These are phyloP conservation scores for Arvicanthis niloticus DNA, from an alignment of 2,113 vertebrate species.

Conservation along the genomic window DNA sequence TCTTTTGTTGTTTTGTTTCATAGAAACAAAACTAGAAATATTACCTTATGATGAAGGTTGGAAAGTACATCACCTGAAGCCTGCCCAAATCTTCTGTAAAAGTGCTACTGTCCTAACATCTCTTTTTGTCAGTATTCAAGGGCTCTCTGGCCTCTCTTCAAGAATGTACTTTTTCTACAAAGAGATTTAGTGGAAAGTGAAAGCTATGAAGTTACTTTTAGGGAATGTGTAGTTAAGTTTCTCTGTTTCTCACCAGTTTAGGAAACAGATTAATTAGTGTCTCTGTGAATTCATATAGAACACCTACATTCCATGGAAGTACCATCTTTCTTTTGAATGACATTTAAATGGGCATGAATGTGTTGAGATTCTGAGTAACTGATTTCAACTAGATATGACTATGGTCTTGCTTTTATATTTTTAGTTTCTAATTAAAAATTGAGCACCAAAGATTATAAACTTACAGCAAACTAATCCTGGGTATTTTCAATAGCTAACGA, in stretches of 20 bases:
- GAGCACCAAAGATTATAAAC: not conserved
- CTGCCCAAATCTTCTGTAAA: conserved; percentile 14
- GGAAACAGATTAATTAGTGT: not conserved
- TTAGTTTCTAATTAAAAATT: not conserved
- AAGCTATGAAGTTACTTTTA: not conserved
- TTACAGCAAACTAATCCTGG: not conserved
- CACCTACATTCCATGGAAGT: not conserved
- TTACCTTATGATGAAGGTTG: not conserved
- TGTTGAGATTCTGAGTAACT: not conserved
- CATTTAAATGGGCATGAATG: not conserved
- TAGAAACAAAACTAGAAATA: conserved; percentile 48
- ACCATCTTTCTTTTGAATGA: not conserved
- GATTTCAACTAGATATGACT: not conserved
- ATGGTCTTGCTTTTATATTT: not conserved
- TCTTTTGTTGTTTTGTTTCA: conserved; percentile 49
- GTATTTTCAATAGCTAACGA: not conserved
- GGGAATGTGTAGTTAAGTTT: not conserved
- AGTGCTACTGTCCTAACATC: not conserved
- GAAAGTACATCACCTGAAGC: conserved; percentile 40
- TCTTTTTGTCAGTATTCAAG: not conserved
- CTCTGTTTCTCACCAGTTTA: not conserved
- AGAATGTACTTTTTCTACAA: not conserved
- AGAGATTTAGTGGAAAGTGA: not conserved
- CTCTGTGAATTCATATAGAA: not conserved
- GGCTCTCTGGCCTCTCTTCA: not conserved